These are phyloP conservation scores for Gila robusta DNA, from an alignment of 2,797 vertebrate species.

Conservation along the genomic window DNA sequence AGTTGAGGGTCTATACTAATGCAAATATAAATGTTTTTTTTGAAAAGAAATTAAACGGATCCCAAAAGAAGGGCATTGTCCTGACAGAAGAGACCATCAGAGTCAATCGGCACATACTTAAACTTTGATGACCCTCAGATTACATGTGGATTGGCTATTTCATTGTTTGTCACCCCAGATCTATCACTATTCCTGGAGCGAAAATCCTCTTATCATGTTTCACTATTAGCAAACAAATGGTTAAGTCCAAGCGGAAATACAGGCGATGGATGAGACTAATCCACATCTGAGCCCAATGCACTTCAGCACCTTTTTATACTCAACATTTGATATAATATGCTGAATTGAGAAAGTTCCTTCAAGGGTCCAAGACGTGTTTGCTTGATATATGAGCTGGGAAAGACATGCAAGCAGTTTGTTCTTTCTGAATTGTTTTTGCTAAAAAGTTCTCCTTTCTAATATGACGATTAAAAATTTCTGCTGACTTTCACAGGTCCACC, in stretches of 20 bases:
- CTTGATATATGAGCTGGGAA: not conserved
- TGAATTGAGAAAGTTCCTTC: not conserved
- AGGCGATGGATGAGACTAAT: slow-evolving; percentile 31
- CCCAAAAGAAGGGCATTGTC: not conserved
- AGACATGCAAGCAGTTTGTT: not conserved
- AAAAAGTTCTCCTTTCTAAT: not conserved
- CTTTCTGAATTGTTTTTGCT: not conserved
- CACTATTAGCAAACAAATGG: slow-evolving; percentile 47
- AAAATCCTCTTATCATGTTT: slow-evolving; percentile 50
- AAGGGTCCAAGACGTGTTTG: not conserved
- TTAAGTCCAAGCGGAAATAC: slow-evolving; percentile 36
- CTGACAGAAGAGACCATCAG: not conserved
- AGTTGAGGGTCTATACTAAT: not conserved
- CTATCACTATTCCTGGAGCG: slow-evolving; percentile 49
- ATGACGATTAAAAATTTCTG: not conserved
- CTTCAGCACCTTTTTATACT: not conserved
- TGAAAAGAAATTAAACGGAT: not conserved
- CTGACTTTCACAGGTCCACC: slow-evolving; percentile 67
- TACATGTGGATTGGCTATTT: not conserved
- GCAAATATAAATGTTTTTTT: not conserved
- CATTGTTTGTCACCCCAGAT: slow-evolving; percentile 23
- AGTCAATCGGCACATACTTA: not conserved
- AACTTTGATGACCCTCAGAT: slow-evolving; percentile 1
- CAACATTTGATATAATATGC: not conserved
- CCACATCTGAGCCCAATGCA: not conserved